phyloP scores from a whole-genome alignment of 2,797 vertebrate species.

The Selene dorsalis region DNA sequence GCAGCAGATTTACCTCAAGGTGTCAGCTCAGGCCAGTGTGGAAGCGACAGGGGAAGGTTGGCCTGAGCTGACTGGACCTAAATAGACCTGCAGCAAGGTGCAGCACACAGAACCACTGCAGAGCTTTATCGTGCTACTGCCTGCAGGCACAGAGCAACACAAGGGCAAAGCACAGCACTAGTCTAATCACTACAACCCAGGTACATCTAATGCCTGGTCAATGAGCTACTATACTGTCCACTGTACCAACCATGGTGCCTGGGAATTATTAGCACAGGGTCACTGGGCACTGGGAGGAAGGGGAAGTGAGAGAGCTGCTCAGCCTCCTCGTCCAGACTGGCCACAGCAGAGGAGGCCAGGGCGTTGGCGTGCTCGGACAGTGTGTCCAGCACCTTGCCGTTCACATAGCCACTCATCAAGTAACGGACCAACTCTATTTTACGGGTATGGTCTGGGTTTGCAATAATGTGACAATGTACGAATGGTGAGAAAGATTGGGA shows the following conservation, averaged over 20 bases:
- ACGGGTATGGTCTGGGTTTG: constrained; percentile 90
- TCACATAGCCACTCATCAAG: constrained; percentile 93
- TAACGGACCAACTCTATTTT: constrained; percentile 94
- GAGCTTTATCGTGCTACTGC: constrained; percentile 35
- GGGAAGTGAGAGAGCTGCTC: constrained; percentile 91
- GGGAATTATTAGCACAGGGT: constrained; percentile 88
- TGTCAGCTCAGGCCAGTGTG: constrained; percentile 38
- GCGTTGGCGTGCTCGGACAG: constrained; percentile 92
- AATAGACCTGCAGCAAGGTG: constrained; percentile 57
- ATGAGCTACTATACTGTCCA: constrained; percentile 19
- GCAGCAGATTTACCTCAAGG: constrained; percentile 52
- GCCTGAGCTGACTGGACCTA: constrained; percentile 45
- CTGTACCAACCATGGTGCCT: constrained; percentile 93
- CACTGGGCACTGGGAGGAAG: constrained; percentile 87
- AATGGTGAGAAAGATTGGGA: constrained; percentile 11
- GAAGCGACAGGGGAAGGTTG: constrained; percentile 37
- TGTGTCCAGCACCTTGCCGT: constrained; percentile 89
- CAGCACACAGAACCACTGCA: constrained; percentile 54
- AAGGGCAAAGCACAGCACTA: constrained; percentile 55
- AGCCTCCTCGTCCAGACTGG: constrained; percentile 90
- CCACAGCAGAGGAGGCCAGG: constrained; percentile 89
- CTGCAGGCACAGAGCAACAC: constrained; percentile 53
- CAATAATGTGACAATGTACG: constrained; percentile 38
- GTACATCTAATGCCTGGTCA: constrained; percentile 41
- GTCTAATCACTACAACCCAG: constrained; percentile 59